Evolutionary conservation across 2,888 invertebrate species (phyloP).

Genomic region (Abrostola tripartita): DNA sequence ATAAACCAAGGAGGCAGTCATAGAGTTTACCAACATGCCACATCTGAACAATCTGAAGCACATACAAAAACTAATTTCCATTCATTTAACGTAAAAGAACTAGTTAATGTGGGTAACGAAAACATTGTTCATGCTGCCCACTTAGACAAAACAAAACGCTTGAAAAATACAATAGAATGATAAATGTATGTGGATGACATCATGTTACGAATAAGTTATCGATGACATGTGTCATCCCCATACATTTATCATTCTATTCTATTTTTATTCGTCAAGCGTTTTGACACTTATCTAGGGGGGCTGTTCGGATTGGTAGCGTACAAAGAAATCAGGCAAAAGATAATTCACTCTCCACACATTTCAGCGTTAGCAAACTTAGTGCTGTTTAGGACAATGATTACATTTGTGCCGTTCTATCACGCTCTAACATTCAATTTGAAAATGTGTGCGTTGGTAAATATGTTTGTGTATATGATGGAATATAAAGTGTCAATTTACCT

Average conservation of each 20-base stretch:
- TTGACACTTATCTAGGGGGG: too few relatives aligned
- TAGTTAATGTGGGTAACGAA: conserved; percentile 39
- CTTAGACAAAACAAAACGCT: too few relatives aligned
- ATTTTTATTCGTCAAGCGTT: too few relatives aligned
- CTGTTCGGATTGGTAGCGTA: conserved; percentile 30
- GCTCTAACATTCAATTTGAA: conserved; percentile 11
- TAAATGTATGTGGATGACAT: too few relatives aligned
- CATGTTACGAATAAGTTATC: too few relatives aligned
- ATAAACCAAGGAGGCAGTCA: conserved; percentile 24
- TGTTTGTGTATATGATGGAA: conserved; percentile 15
- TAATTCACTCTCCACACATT: conserved; percentile 23
- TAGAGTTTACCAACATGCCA: conserved; percentile 43
- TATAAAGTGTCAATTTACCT: conserved; percentile 21
- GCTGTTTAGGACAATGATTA: conserved; percentile 34
- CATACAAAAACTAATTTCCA: conserved; percentile 46
- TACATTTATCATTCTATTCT: too few relatives aligned
- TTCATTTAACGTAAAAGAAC: conserved; percentile 34
- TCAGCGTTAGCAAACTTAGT: conserved; percentile 23
- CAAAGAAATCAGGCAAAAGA: conserved; percentile 30
- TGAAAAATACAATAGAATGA: too few relatives aligned
- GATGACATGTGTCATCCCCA: too few relatives aligned
- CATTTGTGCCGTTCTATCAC: conserved; percentile 20
- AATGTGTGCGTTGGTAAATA: conserved; percentile 27
- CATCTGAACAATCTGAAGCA: conserved; percentile 43
- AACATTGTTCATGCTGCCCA: conserved; percentile 49